Conservation (phyloP, 2,797 vertebrate species). For the Diplodus sargus region DNA sequence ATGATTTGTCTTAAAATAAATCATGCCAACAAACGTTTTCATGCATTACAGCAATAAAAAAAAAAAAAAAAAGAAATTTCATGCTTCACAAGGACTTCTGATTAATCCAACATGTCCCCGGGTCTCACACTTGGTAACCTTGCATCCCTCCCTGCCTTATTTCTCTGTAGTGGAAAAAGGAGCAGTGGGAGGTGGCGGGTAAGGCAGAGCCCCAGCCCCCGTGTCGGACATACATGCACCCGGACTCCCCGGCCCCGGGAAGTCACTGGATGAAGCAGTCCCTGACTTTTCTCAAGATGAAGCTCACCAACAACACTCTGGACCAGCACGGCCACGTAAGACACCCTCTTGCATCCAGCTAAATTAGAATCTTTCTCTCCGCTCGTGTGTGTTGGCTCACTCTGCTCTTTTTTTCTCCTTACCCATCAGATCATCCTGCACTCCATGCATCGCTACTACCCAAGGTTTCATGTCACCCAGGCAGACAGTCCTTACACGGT, state of each 20-base stretch:
- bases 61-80: not conserved
- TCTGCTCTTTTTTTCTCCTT: too few relatives aligned
- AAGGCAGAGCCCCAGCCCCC: conserved; percentile 91
- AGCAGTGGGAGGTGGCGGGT: conserved; percentile 91
- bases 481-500: conserved; percentile 89
- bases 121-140: conserved; percentile 40
- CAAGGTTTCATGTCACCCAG: conserved; percentile 91
- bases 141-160: conserved; percentile 2
- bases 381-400: not conserved
- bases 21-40: not conserved
- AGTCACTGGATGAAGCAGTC: conserved; percentile 94
- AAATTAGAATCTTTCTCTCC: not conserved
- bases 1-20: not conserved
- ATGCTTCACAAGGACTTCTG: conserved; percentile 11
- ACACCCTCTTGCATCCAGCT: rapidly evolving
- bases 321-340: conserved; percentile 92
- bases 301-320: conserved; percentile 94
- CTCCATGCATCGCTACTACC: conserved; percentile 94
- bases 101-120: conserved; percentile 42
- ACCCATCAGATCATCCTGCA: conserved; percentile 88
- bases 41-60: not conserved
- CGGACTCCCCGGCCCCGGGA: conserved; percentile 90
- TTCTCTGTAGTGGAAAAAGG: conserved; percentile 90
- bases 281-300: conserved; percentile 91
- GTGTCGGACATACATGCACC: conserved; percentile 89